Evolutionary conservation across 2,797 vertebrate species (phyloP).

Genomic region (Oreochromis mossambicus): DNA sequence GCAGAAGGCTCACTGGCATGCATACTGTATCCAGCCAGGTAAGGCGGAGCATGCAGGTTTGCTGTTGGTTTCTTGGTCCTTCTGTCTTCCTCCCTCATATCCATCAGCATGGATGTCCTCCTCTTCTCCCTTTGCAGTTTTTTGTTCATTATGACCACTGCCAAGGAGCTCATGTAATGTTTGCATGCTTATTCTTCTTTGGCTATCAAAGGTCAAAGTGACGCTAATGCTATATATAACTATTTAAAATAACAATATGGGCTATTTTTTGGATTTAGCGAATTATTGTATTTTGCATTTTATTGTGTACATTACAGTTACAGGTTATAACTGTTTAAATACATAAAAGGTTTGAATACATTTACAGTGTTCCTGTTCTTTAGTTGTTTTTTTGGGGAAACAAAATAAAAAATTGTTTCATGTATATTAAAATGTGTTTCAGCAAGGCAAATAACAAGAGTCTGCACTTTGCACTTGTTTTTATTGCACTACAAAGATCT

Average conservation of each 20-base stretch:
- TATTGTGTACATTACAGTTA: neutral
- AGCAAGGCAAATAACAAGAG: fast-evolving
- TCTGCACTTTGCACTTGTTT: neutral
- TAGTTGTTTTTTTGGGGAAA: neutral
- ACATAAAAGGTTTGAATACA: neutral
- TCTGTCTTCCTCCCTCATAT: neutral
- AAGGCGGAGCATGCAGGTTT: neutral
- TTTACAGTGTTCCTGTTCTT: neutral
- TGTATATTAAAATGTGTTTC: neutral
- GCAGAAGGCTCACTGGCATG: neutral
- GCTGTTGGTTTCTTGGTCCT: neutral
- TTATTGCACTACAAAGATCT: neutral
- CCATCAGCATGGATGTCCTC: neutral
- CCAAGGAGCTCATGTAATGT: neutral
- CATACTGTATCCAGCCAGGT: neutral
- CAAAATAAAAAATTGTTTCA: neutral
- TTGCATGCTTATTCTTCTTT: neutral
- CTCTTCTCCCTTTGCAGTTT: neutral
- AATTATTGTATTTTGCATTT: fast-evolving
- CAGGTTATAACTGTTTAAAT: neutral
- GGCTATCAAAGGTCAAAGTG: neutral
- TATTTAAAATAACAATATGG: neutral
- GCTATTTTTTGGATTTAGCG: neutral
- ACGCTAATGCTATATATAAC: neutral
- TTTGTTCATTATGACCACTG: neutral